Evolutionary conservation across 2,888 invertebrate species (phyloP).

Genomic region (Tenthredo notha): DNA sequence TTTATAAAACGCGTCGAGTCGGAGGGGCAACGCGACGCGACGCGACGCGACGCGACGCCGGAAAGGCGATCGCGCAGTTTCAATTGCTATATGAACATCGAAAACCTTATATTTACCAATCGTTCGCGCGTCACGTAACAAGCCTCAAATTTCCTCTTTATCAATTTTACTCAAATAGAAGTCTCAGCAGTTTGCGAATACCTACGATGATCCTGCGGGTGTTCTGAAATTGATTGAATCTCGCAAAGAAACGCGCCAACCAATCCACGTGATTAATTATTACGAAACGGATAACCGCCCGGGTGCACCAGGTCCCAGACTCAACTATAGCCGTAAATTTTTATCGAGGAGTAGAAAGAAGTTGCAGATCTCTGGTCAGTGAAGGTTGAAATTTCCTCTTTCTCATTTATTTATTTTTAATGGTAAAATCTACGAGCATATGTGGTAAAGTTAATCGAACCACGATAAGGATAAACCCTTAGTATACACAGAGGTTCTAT

Average conservation of each 20-base stretch:
- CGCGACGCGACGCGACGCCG: neutral
- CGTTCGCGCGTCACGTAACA: neutral
- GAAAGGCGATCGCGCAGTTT: neutral
- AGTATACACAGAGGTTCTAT: too few relatives aligned
- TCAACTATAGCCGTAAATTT: neutral
- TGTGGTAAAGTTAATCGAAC: too few relatives aligned
- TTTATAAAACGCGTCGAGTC: neutral
- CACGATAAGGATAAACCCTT: too few relatives aligned
- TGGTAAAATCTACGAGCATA: too few relatives aligned
- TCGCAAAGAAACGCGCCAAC: neutral
- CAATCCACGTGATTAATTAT: slow-evolving; percentile 20
- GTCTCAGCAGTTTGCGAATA: too few relatives aligned
- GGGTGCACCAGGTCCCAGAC: neutral
- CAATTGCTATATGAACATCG: neutral
- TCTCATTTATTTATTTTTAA: too few relatives aligned
- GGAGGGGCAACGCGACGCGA: neutral
- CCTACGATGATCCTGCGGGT: too few relatives aligned
- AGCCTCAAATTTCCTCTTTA: neutral
- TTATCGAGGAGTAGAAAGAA: too few relatives aligned
- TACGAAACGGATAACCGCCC: neutral
- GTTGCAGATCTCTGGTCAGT: too few relatives aligned
- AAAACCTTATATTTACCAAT: neutral
- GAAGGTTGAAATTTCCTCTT: too few relatives aligned
- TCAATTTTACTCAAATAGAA: neutral
- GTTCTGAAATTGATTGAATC: neutral